phyloP scores from a whole-genome alignment of 2,113 vertebrate genomes.

The Pipra filicauda region DNA sequence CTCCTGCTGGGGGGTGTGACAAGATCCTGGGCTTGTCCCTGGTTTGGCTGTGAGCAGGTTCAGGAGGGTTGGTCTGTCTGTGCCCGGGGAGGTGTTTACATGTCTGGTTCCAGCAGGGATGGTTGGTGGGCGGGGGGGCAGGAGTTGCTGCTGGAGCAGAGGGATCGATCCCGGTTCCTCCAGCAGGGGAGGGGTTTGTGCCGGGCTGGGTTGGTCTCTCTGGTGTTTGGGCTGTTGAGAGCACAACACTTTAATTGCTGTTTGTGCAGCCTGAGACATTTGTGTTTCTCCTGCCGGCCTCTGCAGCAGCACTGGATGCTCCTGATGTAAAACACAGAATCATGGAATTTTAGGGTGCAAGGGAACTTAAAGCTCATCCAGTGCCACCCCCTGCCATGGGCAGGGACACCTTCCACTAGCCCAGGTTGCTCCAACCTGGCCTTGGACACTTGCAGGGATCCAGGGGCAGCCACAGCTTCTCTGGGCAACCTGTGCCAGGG shows the following conservation, averaged over 20 bases:
- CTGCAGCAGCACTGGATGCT: background rate
- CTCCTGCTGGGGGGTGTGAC: background rate
- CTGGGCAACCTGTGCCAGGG: background rate
- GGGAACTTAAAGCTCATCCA: fast-evolving
- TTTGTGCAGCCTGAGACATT: background rate
- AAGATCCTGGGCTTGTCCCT: background rate
- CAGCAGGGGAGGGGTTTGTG: background rate
- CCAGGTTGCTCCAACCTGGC: fast-evolving
- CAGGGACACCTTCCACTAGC: background rate
- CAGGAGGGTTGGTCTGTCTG: background rate
- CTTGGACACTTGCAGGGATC: background rate
- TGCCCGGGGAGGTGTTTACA: background rate
- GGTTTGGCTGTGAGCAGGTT: background rate
- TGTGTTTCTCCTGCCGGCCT: background rate
- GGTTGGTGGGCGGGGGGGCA: background rate
- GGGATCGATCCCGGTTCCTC: background rate
- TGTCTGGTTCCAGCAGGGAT: background rate
- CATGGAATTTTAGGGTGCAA: background rate
- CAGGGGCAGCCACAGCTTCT: background rate
- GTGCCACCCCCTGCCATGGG: fast-evolving
- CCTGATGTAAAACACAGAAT: background rate
- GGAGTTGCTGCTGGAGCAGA: background rate
- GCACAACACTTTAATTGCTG: background rate
- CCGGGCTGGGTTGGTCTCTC: background rate
- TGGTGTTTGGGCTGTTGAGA: background rate